Evolutionary conservation across 2,888 invertebrate genomes (phyloP).

Genomic region (Troides helena): DNA sequence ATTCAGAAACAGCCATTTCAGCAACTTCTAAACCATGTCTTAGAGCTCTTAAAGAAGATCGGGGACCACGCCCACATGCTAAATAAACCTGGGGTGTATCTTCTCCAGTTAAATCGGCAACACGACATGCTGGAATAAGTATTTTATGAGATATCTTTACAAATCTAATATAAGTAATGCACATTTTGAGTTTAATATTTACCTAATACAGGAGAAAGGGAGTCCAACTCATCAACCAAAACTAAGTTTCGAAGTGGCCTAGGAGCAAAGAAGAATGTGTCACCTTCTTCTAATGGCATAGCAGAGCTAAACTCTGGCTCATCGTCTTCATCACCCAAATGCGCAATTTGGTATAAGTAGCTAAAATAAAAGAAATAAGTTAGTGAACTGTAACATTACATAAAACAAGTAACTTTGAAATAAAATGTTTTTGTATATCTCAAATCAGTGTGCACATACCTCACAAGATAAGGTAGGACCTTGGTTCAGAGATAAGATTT

Average conservation of each 20-base stretch:
- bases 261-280: slow-evolving; percentile 99
- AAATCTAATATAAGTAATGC: neutral
- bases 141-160: neutral
- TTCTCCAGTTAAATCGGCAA: slow-evolving; percentile 97
- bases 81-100: slow-evolving; percentile 99
- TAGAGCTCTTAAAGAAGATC: slow-evolving; percentile 95
- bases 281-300: slow-evolving; percentile 98
- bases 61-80: slow-evolving; percentile 96
- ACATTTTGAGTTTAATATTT: slow-evolving; percentile 32
- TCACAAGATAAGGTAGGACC: slow-evolving; percentile 75
- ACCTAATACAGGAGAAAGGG: slow-evolving; percentile 95
- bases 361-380: slow-evolving; percentile 73
- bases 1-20: slow-evolving; percentile 99
- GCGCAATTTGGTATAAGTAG: slow-evolving; percentile 99
- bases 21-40: slow-evolving; percentile 99
- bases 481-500: slow-evolving; percentile 81
- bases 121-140: slow-evolving; percentile 84
- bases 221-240: slow-evolving; percentile 97
- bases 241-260: slow-evolving; percentile 95
- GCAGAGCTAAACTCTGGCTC: slow-evolving; percentile 99
- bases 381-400: neutral
- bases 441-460: slow-evolving; percentile 82
- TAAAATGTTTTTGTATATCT: slow-evolving; percentile 50
- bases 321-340: slow-evolving; percentile 99
- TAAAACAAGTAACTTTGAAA: neutral